Base-by-base conservation (phyloP, 2,113 vertebrate species). In the Charadrius vociferus region DNA sequence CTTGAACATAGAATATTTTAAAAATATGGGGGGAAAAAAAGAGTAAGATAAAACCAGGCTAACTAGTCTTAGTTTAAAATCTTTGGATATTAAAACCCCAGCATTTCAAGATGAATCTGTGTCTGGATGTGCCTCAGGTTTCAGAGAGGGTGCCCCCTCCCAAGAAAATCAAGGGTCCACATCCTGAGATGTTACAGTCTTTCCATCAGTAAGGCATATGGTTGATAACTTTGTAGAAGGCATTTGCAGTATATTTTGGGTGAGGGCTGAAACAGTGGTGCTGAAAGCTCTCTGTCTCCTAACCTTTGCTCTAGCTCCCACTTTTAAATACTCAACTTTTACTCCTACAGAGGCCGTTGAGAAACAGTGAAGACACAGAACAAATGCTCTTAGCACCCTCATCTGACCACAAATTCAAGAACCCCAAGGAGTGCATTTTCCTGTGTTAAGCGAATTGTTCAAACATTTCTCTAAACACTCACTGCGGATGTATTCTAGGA, bases 401-500 rank as follows among this genome's bases (percentile, higher is more conserved):
- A 86, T 90, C 95, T 91, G 86, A 81, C 61, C 61, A 87, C 82
- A 85, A 49, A 87, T 89, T 90, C 90, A 95, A 86, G 83, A 87
- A 47, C 49, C 72, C 71, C 52, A 47, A 61, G 26, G 66, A 55
- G 32, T 61, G 21, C 41, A 20, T 95, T 96, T 87, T 94, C 59
- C 59, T 94, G 73, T 74, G 43, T 90, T 89, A 93, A 95, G 41
- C 50, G 85, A 93, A 92, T 84, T 94, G 68, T 82, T 91, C 52
- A 83, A 58, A 47, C 29, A 37, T 93, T 96, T 74, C 50, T 89
- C 34, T 80, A 39, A 91, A 47, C 14, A 53, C 52, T 90, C 70
- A 56, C 61, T 67, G 21, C 18, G 9, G 50, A 55, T 1, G 1
- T 66, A 22, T 41, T 56, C 24, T 80, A n/a, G 58, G 53, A 74